These are phyloP conservation scores for Heliconius congener DNA, from an alignment of 1,140 invertebrate species.

Conservation along the genomic window DNA sequence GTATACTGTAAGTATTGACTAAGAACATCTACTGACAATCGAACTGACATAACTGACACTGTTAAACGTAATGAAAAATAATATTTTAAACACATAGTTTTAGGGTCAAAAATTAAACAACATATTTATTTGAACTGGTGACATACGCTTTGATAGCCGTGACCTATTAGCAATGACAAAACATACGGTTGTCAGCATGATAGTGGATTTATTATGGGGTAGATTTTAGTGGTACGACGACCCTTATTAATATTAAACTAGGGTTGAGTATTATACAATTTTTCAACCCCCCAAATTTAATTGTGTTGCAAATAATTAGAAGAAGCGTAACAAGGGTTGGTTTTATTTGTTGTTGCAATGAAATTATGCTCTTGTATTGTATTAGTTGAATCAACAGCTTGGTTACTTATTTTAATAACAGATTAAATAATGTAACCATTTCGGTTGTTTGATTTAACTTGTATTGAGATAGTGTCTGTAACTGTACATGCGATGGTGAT, in stretches of 20 bases:
- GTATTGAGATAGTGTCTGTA: background rate
- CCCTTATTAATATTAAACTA: constrained; percentile 39
- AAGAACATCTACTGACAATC: constrained; percentile 1
- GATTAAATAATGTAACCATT: constrained; percentile 6
- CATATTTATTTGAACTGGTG: constrained; percentile 35
- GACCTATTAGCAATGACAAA: constrained; percentile 73
- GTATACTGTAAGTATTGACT: background rate
- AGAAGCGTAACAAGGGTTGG: constrained; percentile 61
- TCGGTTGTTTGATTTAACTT: background rate
- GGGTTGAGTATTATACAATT: constrained; percentile 36
- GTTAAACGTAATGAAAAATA: background rate
- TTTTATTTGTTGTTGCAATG: constrained; percentile 47
- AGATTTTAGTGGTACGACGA: constrained; percentile 34
- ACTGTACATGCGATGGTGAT: too few relatives aligned
- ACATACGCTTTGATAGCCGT: constrained; percentile 68
- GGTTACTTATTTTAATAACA: constrained; percentile 10
- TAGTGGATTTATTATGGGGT: constrained; percentile 63
- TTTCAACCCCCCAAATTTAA: constrained; percentile 33
- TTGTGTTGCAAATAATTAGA: constrained; percentile 59
- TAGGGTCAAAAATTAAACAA: constrained; percentile 29
- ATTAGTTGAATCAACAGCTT: constrained; percentile 22
- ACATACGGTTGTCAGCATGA: constrained; percentile 74
- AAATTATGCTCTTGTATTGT: constrained; percentile 30
- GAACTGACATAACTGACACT: background rate
- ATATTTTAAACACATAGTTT: background rate